Conservation (phyloP, 2,797 vertebrate species). For the Liparis tanakae region DNA sequence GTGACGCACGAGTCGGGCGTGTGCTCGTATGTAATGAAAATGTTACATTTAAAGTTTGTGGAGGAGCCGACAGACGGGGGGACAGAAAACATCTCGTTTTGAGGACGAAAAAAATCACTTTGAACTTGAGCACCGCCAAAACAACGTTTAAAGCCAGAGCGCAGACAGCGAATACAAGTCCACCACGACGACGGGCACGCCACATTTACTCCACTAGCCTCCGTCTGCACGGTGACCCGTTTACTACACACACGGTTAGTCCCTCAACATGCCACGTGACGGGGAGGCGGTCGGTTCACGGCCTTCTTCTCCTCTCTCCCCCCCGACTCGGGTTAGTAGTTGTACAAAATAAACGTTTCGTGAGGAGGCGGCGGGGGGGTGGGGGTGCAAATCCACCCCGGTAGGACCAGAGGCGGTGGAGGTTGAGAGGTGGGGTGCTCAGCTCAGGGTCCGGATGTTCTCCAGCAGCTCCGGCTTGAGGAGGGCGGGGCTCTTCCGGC, state of each 20-base stretch:
- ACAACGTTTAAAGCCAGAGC: neutral
- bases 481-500: conserved; percentile 68
- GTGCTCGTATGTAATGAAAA: conserved; percentile 12
- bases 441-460: conserved; percentile 83
- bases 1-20: neutral
- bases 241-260: conserved; percentile 33
- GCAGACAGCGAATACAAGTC: neutral
- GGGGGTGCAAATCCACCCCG: too few species aligned
- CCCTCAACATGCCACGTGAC: conserved; percentile 48
- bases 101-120: conserved; percentile 20
- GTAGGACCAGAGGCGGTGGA: neutral
- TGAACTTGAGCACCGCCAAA: conserved; percentile 8
- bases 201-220: neutral
- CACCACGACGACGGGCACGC: neutral
- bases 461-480: conserved; percentile 86
- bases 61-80: conserved; percentile 21
- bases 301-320: conserved; percentile 5
- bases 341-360: conserved; percentile 46
- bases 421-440: conserved; percentile 62
- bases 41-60: neutral
- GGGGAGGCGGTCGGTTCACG: conserved; percentile 15
- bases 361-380: too few species aligned
- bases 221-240: neutral
- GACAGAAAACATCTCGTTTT: neutral
- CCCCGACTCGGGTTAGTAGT: conserved; percentile 31